These are phyloP conservation scores for Papilio gigon DNA, from an alignment of 2,888 invertebrate species.

Conservation along the genomic window DNA sequence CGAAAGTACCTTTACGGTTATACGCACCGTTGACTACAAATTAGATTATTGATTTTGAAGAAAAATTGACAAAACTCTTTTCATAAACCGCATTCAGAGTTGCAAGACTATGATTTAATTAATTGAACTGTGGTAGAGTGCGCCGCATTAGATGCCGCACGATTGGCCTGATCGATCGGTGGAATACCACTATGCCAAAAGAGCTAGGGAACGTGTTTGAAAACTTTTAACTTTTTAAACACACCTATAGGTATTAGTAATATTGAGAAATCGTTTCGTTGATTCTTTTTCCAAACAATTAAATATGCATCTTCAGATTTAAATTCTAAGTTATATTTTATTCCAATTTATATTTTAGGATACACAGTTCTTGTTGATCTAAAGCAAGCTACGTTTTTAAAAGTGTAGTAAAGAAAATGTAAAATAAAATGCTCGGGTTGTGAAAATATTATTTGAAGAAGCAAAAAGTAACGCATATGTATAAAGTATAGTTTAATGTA, in stretches of 20 bases:
- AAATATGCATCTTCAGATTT: background rate
- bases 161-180: background rate
- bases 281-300: background rate
- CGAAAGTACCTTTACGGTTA: background rate
- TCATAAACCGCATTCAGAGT: background rate
- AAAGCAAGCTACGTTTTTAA: background rate
- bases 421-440: background rate
- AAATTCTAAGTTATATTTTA: background rate
- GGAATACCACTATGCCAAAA: no score
- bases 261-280: no score
- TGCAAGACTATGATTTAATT: background rate
- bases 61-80: background rate
- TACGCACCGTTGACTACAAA: background rate
- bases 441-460: conserved; percentile 9
- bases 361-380: background rate
- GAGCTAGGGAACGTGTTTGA: no score
- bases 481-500: conserved; percentile 13
- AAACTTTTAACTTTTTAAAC: no score
- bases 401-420: background rate
- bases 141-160: background rate
- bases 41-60: conserved; percentile 1
- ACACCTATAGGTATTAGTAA: no score
- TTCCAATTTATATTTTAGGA: background rate
- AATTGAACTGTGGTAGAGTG: background rate
- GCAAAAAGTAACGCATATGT: background rate